These are phyloP conservation scores for Drosophila ohnishii DNA, from an alignment of 1,140 invertebrate genomes.

Conservation along the genomic window DNA sequence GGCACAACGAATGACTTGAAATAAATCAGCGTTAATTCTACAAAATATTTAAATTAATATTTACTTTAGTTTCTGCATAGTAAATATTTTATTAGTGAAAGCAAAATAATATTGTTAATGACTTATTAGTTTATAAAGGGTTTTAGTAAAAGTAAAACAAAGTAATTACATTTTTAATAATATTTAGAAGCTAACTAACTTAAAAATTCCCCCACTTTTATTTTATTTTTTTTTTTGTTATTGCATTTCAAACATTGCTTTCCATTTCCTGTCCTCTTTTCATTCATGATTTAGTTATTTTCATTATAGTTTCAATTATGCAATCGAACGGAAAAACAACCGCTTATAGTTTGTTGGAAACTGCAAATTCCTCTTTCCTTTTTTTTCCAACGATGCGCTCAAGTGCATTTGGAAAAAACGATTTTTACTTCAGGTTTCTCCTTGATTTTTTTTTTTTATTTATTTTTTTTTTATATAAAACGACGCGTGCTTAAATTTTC, in stretches of 20 bases:
- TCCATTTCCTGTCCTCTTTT: constrained; percentile 1
- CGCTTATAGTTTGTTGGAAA: constrained; percentile 3
- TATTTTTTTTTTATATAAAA: constrained; percentile 6
- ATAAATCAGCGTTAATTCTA: background rate
- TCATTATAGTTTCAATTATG: constrained; percentile 22
- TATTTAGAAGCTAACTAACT: background rate
- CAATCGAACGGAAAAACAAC: constrained; percentile 23
- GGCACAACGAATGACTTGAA: background rate
- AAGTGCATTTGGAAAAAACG: constrained; percentile 35
- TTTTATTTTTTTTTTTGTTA: background rate
- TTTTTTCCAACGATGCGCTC: constrained; percentile 23
- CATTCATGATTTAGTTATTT: constrained; percentile 9
- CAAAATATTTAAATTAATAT: background rate
- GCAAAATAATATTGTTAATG: too few species aligned
- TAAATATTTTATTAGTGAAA: too few species aligned
- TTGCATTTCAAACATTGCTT: background rate
- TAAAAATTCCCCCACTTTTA: background rate
- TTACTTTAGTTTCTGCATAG: too few species aligned
- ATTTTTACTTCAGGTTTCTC: constrained; percentile 25
- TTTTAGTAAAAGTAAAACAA: too few species aligned
- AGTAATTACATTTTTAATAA: background rate
- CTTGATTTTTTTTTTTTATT: background rate
- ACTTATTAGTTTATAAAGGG: too few species aligned
- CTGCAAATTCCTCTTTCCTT: constrained; percentile 16
- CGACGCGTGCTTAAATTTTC: constrained; percentile 33